Conservation (phyloP, 1,140 invertebrate species). For the Leptopilina clavipes region DNA sequence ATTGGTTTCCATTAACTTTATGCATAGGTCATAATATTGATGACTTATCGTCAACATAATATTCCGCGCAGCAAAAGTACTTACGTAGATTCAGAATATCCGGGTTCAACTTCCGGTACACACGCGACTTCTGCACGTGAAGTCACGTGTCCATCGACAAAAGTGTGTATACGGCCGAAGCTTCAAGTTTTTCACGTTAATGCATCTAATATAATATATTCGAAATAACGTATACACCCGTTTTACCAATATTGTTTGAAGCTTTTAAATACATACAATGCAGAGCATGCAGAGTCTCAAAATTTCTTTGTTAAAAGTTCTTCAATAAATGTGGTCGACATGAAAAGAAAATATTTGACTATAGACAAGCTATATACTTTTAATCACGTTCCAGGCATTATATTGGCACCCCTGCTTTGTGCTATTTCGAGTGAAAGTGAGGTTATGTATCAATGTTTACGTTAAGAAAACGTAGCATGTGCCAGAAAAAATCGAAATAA, state of each 20-base stretch:
- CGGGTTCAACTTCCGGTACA: conserved; percentile 61
- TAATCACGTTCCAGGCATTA: too few species aligned
- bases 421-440: too few species aligned
- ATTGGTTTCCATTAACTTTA: conserved; percentile 42
- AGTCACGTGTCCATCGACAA: conserved; percentile 65
- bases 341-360: too few species aligned
- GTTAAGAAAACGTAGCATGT: too few species aligned
- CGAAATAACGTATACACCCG: conserved; percentile 28
- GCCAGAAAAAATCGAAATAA: too few species aligned
- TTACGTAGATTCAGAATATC: conserved; percentile 57
- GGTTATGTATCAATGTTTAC: too few species aligned
- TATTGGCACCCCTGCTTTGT: too few species aligned
- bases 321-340: neutral
- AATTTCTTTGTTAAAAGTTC: conserved; percentile 30
- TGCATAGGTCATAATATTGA: conserved; percentile 54
- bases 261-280: conserved; percentile 15
- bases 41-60: conserved; percentile 50
- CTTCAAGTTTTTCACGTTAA: conserved; percentile 49
- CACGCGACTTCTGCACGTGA: conserved; percentile 68
- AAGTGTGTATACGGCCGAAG: conserved; percentile 46
- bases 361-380: too few species aligned
- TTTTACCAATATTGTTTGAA: conserved; percentile 36
- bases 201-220: conserved; percentile 43
- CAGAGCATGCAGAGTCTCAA: too few species aligned
- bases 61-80: conserved; percentile 45